Evolutionary conservation across 2,113 vertebrate species (phyloP), one percentile per base, ranked within the genome.

Genomic region (Triplophysa rosa): DNA sequence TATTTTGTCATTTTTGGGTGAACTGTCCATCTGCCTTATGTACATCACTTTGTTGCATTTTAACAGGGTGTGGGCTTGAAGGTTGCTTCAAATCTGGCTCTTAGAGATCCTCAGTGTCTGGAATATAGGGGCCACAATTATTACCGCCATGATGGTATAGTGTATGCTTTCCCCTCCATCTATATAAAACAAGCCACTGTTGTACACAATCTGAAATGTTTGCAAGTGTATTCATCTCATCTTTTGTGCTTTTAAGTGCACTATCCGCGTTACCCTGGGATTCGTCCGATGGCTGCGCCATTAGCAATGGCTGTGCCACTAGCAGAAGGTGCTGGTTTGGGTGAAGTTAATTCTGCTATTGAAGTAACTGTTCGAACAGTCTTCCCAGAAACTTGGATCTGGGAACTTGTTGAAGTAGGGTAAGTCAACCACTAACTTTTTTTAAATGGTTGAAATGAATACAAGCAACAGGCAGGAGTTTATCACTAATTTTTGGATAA

Each of bases 381-480:
- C 68, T 97, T 98, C 81, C 95, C 95, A 0, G 94, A 96, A 88
- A 97, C 95, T 0, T 96, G 95, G 95, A 89, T 97, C 37, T 98
- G 95, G 95, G 85, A 94, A 16, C 84, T 96, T 4, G 16, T 94
- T 69, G 79, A 86, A 40, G 81, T 92, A 0, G 83, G 94, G 96
- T 96, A 59, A 94, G 95, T 77, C 17, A 58, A 19, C 8, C n/a
- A 4, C 21, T 26, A 52, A 52, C n/a, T n/a, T n/a, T n/a, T n/a
- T n/a, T 66, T 47, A 6, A 13, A 16, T 9, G 17, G 23, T n/a
- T 26, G 42, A n/a, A 45, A 8, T 1, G 17, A 19, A 96, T 83
- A 95, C 93, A 63, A 96, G 97, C 89, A 97, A 95, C 9, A 91
- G 94, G 16, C 97, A 95, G 96, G 94, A 93, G 82, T 96, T 91